Percentiles rank a stretch among this genome's conserved stretches.
Evolutionary conservation across 2,113 vertebrate genomes (phyloP).

Genomic region (Limanda limanda): DNA sequence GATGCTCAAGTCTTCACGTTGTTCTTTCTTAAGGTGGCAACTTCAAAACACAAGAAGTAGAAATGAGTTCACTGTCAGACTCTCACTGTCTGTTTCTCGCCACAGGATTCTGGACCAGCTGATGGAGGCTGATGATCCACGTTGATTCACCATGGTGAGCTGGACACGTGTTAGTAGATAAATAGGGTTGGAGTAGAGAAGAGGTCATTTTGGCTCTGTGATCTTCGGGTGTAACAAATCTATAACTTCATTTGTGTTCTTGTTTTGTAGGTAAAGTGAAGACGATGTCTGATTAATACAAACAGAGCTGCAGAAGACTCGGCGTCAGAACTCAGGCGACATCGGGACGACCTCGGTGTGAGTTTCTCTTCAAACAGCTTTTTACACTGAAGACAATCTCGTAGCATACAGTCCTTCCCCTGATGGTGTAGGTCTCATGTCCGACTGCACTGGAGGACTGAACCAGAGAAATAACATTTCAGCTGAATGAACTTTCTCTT

Average conservation of each 20-base stretch:
- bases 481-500: not conserved
- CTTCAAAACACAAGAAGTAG: not conserved
- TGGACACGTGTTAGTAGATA: not conserved
- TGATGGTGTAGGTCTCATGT: too few relatives aligned
- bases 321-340: not conserved
- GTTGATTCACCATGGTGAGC: conserved; percentile 44
- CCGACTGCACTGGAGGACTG: not conserved
- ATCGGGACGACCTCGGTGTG: conserved; percentile 15
- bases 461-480: not conserved
- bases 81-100: conserved; percentile 75
- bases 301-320: conserved; percentile 15
- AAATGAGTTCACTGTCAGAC: conserved; percentile 33
- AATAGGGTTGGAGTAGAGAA: too few relatives aligned
- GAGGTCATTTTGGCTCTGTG: too few relatives aligned
- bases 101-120: conserved; percentile 71
- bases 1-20: not conserved
- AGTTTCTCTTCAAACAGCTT: not conserved
- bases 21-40: not conserved
- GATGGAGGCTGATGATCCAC: conserved; percentile 74
- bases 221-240: too few relatives aligned
- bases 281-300: conserved; percentile 30
- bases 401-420: too few relatives aligned
- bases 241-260: not conserved
- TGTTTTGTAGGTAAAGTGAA: conserved; percentile 48
- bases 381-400: too few relatives aligned